Evolutionary conservation across 2,113 vertebrate genomes (phyloP).

Genomic region (Carassius auratus): DNA sequence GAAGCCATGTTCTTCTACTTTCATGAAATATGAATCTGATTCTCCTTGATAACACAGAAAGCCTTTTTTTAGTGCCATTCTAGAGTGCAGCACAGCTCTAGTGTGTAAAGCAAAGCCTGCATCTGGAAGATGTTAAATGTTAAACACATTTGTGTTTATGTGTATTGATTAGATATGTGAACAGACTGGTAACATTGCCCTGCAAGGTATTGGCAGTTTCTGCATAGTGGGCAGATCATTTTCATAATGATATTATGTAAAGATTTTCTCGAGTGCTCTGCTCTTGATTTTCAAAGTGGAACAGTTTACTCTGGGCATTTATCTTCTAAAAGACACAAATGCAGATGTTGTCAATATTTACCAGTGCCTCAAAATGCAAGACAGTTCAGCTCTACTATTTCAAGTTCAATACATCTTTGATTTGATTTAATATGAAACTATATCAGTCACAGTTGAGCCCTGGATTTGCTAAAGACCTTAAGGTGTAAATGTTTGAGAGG

Average conservation of each 20-base stretch:
- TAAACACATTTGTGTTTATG: not conserved
- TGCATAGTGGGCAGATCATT: not conserved
- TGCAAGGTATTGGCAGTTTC: not conserved
- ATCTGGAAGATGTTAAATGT: not conserved
- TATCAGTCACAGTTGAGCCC: not conserved
- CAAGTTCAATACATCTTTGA: not conserved
- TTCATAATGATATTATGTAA: constrained; percentile 16
- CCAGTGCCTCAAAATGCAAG: not conserved
- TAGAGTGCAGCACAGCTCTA: not conserved
- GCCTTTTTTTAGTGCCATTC: not conserved
- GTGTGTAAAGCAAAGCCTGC: not conserved
- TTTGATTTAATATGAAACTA: not conserved
- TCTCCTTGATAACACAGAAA: not conserved
- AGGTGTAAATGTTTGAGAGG: not conserved
- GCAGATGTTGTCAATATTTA: not conserved
- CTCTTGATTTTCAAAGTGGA: constrained; percentile 10
- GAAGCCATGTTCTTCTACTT: not conserved
- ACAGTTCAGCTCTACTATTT: not conserved
- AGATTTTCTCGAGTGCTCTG: constrained; percentile 23
- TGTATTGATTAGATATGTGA: not conserved
- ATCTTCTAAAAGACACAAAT: not conserved
- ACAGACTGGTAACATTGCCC: not conserved
- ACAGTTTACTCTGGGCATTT: not conserved
- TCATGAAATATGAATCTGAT: constrained; percentile 25
- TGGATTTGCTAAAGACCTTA: not conserved